Conservation (phyloP, 23 tunicate species). For the Halocynthia roretzi region DNA sequence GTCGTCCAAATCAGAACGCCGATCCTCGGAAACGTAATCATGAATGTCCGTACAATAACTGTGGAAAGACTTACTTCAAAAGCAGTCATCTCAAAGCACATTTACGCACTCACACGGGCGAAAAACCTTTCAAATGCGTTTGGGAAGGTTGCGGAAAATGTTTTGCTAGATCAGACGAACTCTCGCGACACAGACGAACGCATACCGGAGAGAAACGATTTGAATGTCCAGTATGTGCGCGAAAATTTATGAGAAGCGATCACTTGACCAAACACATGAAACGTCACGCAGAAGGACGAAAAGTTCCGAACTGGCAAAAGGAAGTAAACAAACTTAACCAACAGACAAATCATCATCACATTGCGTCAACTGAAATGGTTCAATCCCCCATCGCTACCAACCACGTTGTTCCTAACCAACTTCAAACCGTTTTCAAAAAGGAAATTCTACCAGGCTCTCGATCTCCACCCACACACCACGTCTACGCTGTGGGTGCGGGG, state of each 20-base stretch:
- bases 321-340: conserved; percentile 54
- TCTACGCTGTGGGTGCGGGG: conserved; percentile 9
- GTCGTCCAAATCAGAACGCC: neutral
- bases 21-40: conserved; percentile 72
- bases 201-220: conserved; percentile 98
- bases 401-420: neutral
- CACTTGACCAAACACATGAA: conserved; percentile 96
- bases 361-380: neutral
- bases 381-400: neutral
- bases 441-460: neutral
- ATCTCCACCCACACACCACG: neutral
- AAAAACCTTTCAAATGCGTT: conserved; percentile 81
- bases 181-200: conserved; percentile 88
- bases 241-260: conserved; percentile 96
- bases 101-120: conserved; percentile 96
- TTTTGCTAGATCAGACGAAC: conserved; percentile 93
- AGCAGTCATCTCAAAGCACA: conserved; percentile 96
- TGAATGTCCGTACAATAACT: conserved; percentile 64
- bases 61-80: conserved; percentile 96
- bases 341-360: neutral
- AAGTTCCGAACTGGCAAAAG: conserved; percentile 91
- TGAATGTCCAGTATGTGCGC: conserved; percentile 86
- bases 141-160: conserved; percentile 94
- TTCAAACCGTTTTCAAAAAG: neutral
- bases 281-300: conserved; percentile 79